Evolutionary conservation across 2,113 vertebrate species (phyloP), one percentile per base, ranked within the genome.

Genomic region (Tretioscincus oriximinensis): DNA sequence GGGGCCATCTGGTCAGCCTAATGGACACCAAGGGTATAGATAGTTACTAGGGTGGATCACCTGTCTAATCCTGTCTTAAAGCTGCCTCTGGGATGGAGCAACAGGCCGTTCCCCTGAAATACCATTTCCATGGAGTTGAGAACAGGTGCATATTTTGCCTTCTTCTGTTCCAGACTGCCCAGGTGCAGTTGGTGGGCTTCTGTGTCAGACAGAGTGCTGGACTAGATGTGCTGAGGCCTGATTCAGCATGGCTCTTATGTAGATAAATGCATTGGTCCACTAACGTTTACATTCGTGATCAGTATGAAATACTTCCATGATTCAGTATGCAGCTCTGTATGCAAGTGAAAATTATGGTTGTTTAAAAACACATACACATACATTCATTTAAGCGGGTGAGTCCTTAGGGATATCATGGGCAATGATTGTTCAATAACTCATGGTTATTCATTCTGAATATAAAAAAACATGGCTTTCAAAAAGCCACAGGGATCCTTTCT

Each of bases 301-400:
- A 22, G 72, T 10, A 5, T 60, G 86, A 69, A 5, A 4, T 0
- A n/a, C 68, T 66, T 63, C 47, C 77, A 11, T n/a, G 22, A 4
- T 83, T 45, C 20, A 24, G 1, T 78, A 61, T 7, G 0, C 29
- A 81, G 18, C 28, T 64, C 78, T 77, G 84, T 86, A 21, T 0
- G 1, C 3, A 1, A 73, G 73, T 73, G 80, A 58, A 5, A 84
- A 72, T 87, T 77, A 83, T 81, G 2, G 9, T 73, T 86, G 83
- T 31, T 12, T 77, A 2, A 60, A 8, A 84, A 1, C 1, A 1
- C 65, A 81, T 63, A 8, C 85, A 1, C 1, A 1, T 64, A 78
- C 86, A 75, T 45, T 41, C 35, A 41, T 5, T 41, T 41, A n/a
- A n/a, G n/a, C 2, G 67, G 9, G 7, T 64, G 41, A 5, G 83